Percentiles rank a stretch among this genome's conserved stretches.
These are phyloP conservation scores for Sphaeramia orbicularis DNA, from an alignment of 2,797 vertebrate species.

Conservation along the genomic window DNA sequence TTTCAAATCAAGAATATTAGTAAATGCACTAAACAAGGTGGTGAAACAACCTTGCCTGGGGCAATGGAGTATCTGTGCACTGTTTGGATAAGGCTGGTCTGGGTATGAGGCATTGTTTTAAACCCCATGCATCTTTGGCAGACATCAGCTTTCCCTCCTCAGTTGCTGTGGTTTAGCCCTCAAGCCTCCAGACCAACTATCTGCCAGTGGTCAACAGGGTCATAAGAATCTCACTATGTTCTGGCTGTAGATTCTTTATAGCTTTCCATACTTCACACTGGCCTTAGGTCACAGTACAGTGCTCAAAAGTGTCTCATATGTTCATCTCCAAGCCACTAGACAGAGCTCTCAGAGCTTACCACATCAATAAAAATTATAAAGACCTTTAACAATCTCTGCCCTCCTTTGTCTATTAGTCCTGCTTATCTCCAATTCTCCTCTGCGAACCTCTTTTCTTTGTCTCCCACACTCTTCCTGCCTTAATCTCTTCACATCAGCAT, in stretches of 20 bases:
- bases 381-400: slow-evolving; percentile 11
- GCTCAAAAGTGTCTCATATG: slow-evolving; percentile 15
- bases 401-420: slow-evolving; percentile 14
- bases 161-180: slow-evolving; percentile 37
- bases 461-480: not conserved
- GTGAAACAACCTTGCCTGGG: slow-evolving; percentile 30
- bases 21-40: not conserved
- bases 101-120: slow-evolving; percentile 27
- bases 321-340: slow-evolving; percentile 16
- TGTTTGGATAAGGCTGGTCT: slow-evolving; percentile 3
- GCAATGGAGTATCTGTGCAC: slow-evolving; percentile 10
- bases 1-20: slow-evolving; percentile 15
- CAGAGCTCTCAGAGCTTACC: slow-evolving; percentile 15
- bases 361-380: slow-evolving; percentile 16
- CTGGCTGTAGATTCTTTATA: slow-evolving; percentile 20
- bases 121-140: slow-evolving; percentile 18
- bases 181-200: slow-evolving; percentile 17
- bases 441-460: not conserved
- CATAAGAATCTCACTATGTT: slow-evolving; percentile 23
- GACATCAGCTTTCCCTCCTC: slow-evolving; percentile 43
- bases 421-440: slow-evolving; percentile 8
- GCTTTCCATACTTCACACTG: slow-evolving; percentile 7
- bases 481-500: slow-evolving; percentile 15
- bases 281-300: slow-evolving; percentile 14
- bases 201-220: slow-evolving; percentile 35